Evolutionary conservation across 2,113 vertebrate species (phyloP).

Genomic region (Guaruba guarouba): DNA sequence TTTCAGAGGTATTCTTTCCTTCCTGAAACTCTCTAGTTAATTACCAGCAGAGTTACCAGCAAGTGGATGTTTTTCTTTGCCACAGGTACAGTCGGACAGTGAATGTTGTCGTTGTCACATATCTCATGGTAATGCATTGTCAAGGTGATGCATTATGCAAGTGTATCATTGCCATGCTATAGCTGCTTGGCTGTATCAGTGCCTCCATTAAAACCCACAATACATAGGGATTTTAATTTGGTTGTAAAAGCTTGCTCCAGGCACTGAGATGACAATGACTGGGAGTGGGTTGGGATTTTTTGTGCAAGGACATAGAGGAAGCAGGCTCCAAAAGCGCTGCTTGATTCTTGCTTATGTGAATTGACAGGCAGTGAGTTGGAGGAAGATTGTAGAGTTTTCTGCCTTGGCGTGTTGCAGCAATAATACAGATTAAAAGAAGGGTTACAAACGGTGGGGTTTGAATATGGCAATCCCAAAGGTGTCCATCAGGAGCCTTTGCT

Average conservation of each 20-base stretch:
- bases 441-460: accelerated
- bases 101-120: not conserved
- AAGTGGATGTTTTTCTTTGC: not conserved
- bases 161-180: not conserved
- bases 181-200: not conserved
- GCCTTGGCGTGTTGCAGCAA: accelerated
- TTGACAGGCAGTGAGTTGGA: not conserved
- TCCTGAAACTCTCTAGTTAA: not conserved
- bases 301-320: not conserved
- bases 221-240: conserved; percentile 2
- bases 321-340: not conserved
- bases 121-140: not conserved
- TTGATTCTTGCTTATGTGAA: not conserved
- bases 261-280: not conserved
- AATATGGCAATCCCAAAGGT: accelerated
- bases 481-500: not conserved
- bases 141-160: not conserved
- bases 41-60: not conserved
- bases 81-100: not conserved
- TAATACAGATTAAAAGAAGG: not conserved
- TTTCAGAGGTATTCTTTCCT: not conserved
- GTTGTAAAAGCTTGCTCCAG: not conserved
- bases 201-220: not conserved
- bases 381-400: not conserved
- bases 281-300: not conserved